Conservation (phyloP, 1,140 invertebrate genomes). For the Chionoecetes opilio region DNA sequence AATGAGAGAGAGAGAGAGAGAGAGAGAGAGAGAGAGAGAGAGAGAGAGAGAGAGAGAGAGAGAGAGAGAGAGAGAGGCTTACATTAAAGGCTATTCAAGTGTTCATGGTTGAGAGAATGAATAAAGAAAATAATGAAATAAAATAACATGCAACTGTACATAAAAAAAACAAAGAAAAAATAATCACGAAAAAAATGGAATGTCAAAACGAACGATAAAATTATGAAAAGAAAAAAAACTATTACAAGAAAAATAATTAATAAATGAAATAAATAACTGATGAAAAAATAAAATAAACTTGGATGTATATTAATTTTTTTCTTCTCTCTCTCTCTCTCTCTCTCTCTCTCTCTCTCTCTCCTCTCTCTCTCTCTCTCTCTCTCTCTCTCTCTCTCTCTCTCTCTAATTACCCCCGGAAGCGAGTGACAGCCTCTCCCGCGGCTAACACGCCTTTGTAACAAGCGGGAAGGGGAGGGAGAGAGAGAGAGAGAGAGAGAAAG, state of each 20-base stretch:
- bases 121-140: neutral
- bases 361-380: too few relatives aligned
- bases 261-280: too few relatives aligned
- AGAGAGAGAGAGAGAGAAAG: neutral
- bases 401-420: neutral
- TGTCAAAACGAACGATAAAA: neutral
- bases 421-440: too few relatives aligned
- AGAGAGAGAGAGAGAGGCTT: neutral
- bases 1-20: neutral
- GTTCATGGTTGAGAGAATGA: too few relatives aligned
- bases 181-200: too few relatives aligned
- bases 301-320: neutral
- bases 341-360: too few relatives aligned
- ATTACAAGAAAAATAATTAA: too few relatives aligned
- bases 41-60: neutral
- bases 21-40: constrained; percentile 25
- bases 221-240: too few relatives aligned
- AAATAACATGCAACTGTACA: neutral
- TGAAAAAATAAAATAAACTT: neutral
- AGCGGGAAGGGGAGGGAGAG: neutral
- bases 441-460: too few relatives aligned
- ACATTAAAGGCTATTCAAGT: too few relatives aligned
- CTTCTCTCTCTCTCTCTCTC: too few relatives aligned
- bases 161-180: neutral
- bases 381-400: too few relatives aligned